Evolutionary conservation across 2,888 invertebrate genomes (phyloP), one percentile per base, ranked within the genome.

Genomic region (Endotricha flammealis): DNA sequence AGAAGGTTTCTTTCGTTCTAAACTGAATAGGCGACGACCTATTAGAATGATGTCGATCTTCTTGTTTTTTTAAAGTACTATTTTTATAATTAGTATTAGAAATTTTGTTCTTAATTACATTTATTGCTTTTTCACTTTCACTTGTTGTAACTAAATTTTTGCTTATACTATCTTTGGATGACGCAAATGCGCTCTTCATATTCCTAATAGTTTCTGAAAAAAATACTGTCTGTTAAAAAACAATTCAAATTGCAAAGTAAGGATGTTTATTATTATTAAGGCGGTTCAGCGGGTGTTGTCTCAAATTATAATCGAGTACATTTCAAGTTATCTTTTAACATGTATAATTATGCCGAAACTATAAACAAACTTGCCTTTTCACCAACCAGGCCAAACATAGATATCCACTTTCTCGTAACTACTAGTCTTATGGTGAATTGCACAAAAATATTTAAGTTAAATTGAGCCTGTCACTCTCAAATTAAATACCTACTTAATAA

Each of bases 81-180:
- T 44, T 54, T 32, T 34, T 53, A 44, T 53, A 59, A 6, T 42
- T 36, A 27, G 46, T 57, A 7, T 64, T 47, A 36, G 50, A 57
- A 8, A 63, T 31, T 48, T 68, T 66, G 16, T 46, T 54, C 48
- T 71, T 69, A 4, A 52, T 48, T 14, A 52, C 31, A 24, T 46
- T 35, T 17, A 66, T 13, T 32, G 68, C 64, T 38, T 61, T 67
- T 36, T 63, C 69, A 60, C 53, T 68, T 56, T 66, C 64, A 45
- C 48, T 63, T 57, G 63, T 40, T 33, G 45, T 47, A 24, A 51
- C 36, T 16, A 49, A 20, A 50, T 63, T 69, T 65, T 70, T 75
- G 41, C 63, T 69, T 57, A 68, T 16, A 42, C 53, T 72, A 56
- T 50, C 53, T 67, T 63, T 75, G 14, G 60, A 42, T 32, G 51